A percentile compares a stretch with the other conserved stretches of the same genome.
Conservation (phyloP, 2,113 vertebrate genomes). For the Megaceryle torquata region DNA sequence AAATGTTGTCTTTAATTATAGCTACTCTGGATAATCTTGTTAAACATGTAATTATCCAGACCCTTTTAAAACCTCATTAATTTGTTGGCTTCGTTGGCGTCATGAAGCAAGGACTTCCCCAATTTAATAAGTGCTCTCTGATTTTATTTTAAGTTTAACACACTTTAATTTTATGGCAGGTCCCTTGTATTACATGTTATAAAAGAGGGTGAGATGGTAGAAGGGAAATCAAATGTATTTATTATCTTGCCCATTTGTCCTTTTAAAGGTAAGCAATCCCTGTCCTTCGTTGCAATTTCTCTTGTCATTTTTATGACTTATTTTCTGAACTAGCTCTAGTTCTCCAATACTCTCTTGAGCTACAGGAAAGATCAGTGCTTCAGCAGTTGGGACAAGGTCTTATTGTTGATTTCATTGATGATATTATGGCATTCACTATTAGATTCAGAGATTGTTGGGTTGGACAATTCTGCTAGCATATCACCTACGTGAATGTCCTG, state of each 20-base stretch:
- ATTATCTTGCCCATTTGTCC: not conserved
- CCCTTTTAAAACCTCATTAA: constrained; percentile 43
- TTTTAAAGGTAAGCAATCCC: not conserved
- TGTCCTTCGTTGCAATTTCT: not conserved
- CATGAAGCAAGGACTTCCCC: constrained; percentile 11
- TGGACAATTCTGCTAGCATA: not conserved
- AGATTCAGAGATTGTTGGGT: not conserved
- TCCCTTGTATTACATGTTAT: constrained; percentile 13
- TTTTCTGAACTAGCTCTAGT: not conserved
- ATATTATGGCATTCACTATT: not conserved
- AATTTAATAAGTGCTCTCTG: constrained; percentile 10
- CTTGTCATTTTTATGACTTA: not conserved
- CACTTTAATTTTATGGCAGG: constrained; percentile 39
- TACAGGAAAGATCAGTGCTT: not conserved
- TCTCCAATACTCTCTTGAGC: not conserved
- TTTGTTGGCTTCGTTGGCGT: not conserved
- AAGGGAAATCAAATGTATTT: not conserved
- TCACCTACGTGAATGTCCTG: not conserved
- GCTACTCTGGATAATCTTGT: constrained; percentile 37
- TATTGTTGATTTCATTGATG: not conserved
- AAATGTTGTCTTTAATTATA: constrained; percentile 37
- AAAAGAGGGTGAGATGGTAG: not conserved
- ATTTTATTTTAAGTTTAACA: constrained; percentile 51
- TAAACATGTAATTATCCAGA: constrained; percentile 47
- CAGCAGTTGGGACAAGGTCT: not conserved